Conservation (phyloP, 2,797 vertebrate genomes). For the Perodicticus potto region DNA sequence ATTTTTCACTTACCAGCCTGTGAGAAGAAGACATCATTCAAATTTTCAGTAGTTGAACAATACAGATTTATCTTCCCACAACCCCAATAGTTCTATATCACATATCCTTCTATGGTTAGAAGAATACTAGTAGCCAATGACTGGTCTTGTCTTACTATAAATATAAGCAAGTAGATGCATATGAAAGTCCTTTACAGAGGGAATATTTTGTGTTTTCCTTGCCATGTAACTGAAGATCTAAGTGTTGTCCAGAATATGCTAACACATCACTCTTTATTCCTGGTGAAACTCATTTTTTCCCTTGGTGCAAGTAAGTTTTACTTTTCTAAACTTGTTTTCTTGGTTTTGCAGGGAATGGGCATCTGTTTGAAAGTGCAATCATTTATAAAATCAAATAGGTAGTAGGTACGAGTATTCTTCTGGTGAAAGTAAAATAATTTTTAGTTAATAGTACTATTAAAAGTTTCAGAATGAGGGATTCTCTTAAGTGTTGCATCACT, state of each 20-base stretch:
- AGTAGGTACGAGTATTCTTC: neutral
- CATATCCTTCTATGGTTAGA: neutral
- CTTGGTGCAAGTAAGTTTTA: neutral
- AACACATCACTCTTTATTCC: neutral
- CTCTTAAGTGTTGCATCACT: neutral
- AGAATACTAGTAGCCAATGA: neutral
- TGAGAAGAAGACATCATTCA: neutral
- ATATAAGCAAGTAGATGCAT: neutral
- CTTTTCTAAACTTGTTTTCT: neutral
- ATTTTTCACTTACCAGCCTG: neutral
- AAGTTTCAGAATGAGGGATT: neutral
- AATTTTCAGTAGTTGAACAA: neutral
- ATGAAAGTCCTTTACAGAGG: neutral
- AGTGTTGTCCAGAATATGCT: neutral
- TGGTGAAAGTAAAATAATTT: conserved; percentile 7
- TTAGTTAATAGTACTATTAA: neutral
- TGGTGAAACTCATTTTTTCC: neutral
- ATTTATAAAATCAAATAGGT: neutral
- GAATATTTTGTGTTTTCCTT: neutral
- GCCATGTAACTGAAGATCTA: fast-evolving
- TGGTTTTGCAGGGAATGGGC: neutral
- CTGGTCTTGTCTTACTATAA: neutral
- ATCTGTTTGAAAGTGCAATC: neutral
- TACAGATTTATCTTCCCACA: neutral
- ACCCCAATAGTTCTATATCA: neutral